Evolutionary conservation across 2,113 vertebrate genomes (phyloP), one percentile per base, ranked within the genome.

Genomic region (Bubo scandiacus): DNA sequence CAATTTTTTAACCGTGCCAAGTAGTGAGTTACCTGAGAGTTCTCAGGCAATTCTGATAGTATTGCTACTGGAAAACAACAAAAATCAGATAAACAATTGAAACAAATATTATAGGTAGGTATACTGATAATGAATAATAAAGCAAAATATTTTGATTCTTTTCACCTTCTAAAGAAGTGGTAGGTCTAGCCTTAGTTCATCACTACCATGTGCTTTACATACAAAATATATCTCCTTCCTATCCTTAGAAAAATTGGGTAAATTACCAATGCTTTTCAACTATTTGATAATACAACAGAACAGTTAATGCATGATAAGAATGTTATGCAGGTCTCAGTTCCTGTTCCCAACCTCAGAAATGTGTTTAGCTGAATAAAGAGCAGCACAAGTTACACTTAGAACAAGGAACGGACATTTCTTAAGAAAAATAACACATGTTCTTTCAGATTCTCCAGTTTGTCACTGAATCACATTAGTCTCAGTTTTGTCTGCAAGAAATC

Each of bases 1-100:
- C 43, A 63, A 12, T 70, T 92, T 87, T 83, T 89, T 47, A 89
- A 85, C 70, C 83, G 70, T 78, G 51, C 72, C 80, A 74, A 86
- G 74, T 38, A n/a, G 29, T 3, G 82, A 85, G 80, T 74, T 97
- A 93, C 94, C 86, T 73, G 59, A 91, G 86, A 92, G 61, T 62
- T 91, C 61, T 32, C 72, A 51, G 85, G 83, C 91, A 71, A 55
- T 32, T 47, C 81, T 26, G 74, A 38, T 13, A 43, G 47, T 27
- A 65, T 73, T 77, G 1, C 54, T 77, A 9, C 43, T 80, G 55
- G 91, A 89, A 92, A 94, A 73, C 3, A 54, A 51, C 49, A 74
- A 13, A 79, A 38, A 32, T 32, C 66, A 65, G 32, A 16, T 10
- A 84, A 73, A 36, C 10, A 30, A 17, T 0, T 34, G 86, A 8